phyloP scores from a whole-genome alignment of 2,888 invertebrate species.

The Watsonalla cultraria region DNA sequence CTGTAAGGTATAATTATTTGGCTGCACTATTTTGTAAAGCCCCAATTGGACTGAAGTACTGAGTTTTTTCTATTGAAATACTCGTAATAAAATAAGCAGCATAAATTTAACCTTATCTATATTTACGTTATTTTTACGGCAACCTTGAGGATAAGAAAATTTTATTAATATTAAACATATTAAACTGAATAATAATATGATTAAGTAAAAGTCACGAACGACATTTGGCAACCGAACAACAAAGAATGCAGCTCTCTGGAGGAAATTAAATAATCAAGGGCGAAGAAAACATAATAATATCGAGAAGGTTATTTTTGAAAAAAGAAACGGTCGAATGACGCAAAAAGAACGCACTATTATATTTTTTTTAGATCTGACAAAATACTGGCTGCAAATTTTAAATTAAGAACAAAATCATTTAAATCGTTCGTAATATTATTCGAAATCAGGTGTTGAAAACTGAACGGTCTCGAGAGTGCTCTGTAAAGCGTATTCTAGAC shows the following conservation, averaged over 20 bases:
- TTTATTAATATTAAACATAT: no score
- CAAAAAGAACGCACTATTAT: slow-evolving; percentile 13
- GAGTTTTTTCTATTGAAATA: no score
- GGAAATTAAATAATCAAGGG: background rate
- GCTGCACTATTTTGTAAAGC: no score
- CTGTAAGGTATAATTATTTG: no score
- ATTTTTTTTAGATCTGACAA: slow-evolving; percentile 14
- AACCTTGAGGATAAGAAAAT: no score
- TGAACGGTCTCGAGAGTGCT: slow-evolving; percentile 44
- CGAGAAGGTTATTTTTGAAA: slow-evolving; percentile 9
- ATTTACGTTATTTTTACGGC: no score
- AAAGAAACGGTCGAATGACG: slow-evolving; percentile 13
- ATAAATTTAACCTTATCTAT: no score
- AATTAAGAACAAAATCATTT: slow-evolving; percentile 7
- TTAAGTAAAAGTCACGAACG: background rate
- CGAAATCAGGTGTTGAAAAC: slow-evolving; percentile 31
- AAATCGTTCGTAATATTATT: slow-evolving; percentile 30
- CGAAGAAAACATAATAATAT: background rate
- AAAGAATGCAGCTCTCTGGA: background rate
- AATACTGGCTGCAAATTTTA: slow-evolving; percentile 16
- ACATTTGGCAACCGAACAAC: background rate
- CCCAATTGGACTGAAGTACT: no score
- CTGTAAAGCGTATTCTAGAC: slow-evolving; percentile 61
- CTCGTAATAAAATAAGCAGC: no score
- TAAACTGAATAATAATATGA: background rate